Conservation (phyloP, 2,797 vertebrate species). For the Cynodonichthys magdalenae region DNA sequence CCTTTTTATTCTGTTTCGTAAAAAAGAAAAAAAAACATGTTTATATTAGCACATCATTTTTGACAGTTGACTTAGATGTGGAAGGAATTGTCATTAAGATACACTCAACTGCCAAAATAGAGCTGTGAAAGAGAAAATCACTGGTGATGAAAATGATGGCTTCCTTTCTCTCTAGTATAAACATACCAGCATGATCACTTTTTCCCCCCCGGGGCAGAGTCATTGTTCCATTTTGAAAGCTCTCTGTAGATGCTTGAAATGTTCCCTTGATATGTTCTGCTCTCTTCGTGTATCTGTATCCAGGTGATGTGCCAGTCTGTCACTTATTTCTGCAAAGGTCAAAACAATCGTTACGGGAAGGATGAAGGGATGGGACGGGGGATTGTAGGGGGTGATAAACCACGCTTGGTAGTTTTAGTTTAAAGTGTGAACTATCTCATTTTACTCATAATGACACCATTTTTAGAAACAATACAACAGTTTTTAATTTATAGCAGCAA, state of each 20-base stretch:
- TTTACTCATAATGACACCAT: too few relatives aligned
- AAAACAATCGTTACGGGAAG: slow-evolving; percentile 64
- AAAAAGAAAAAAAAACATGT: slow-evolving; percentile 41
- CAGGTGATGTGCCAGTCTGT: slow-evolving; percentile 81
- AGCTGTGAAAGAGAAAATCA: slow-evolving; percentile 70
- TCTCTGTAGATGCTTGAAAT: slow-evolving; percentile 80
- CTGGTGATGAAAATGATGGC: slow-evolving; percentile 83
- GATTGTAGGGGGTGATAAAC: not conserved
- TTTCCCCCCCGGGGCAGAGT: slow-evolving; percentile 71
- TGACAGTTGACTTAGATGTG: slow-evolving; percentile 69
- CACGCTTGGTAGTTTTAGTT: not conserved
- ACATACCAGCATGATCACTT: slow-evolving; percentile 86
- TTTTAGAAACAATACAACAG: too few relatives aligned
- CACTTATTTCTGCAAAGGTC: slow-evolving; percentile 77
- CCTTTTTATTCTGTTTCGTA: not conserved
- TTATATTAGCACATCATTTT: slow-evolving; percentile 62
- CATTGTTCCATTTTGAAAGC: slow-evolving; percentile 84
- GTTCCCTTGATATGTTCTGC: slow-evolving; percentile 73
- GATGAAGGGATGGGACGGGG: slow-evolving; percentile 19
- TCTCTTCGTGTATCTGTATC: slow-evolving; percentile 75
- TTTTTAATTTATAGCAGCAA: too few relatives aligned
- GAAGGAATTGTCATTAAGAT: slow-evolving; percentile 73
- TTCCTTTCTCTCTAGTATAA: slow-evolving; percentile 86
- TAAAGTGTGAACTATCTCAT: slow-evolving; percentile 32
- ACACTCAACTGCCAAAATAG: slow-evolving; percentile 69